A percentile compares a stretch with the other conserved stretches of the same genome.
phyloP scores from a whole-genome alignment of 2,888 invertebrate species.

The Rhagonycha fulva region DNA sequence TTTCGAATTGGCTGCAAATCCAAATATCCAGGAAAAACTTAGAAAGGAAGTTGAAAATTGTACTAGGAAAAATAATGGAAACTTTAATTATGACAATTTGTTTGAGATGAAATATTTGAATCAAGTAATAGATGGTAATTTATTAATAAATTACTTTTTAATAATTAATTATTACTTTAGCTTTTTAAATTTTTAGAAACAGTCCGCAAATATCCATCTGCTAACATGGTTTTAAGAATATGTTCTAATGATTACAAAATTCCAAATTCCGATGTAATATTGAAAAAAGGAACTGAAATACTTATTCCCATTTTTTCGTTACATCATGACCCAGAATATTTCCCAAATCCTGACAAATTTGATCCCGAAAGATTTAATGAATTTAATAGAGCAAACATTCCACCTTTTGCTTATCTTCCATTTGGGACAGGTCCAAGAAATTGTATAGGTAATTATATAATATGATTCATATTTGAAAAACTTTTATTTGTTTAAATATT shows the following conservation, averaged over 20 bases:
- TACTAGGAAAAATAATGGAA: neutral
- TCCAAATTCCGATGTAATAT: conserved; percentile 36
- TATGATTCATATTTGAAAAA: no score
- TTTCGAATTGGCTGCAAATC: neutral
- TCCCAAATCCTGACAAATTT: no score
- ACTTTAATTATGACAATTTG: neutral
- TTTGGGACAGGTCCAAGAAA: no score
- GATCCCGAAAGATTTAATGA: no score
- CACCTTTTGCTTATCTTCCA: no score
- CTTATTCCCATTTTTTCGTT: conserved; percentile 39
- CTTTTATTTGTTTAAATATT: no score
- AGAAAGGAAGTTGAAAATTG: neutral
- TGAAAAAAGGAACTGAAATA: conserved; percentile 37
- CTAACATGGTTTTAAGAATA: conserved; percentile 37
- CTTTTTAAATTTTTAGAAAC: conserved; percentile 45
- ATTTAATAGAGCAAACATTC: no score
- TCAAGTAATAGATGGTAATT: neutral
- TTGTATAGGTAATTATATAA: no score
- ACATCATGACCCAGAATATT: conserved; percentile 43
- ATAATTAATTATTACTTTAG: no score
- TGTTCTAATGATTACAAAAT: conserved; percentile 40
- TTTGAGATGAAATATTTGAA: neutral
- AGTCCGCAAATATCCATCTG: conserved; percentile 41
- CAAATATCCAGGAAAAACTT: neutral
- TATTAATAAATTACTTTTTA: no score